Percentiles rank a stretch among this genome's conserved stretches.
Evolutionary conservation across 30 jellyfish, hydroid and myxozoan species (phyloP).

Genomic region (Nemopilema nomurai): DNA sequence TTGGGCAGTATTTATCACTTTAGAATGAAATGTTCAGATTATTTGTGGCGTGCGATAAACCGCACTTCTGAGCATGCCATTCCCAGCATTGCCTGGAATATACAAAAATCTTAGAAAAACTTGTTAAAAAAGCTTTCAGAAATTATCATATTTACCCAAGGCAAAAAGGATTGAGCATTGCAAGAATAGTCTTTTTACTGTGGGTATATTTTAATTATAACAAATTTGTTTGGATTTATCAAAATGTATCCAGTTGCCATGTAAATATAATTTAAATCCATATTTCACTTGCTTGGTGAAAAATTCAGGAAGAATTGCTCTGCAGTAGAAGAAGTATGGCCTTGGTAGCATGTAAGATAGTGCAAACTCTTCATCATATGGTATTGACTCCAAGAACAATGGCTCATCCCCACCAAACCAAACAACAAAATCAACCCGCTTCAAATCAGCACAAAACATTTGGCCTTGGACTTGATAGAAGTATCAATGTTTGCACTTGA

Average conservation of each 20-base stretch:
- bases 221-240: neutral
- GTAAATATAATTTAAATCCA: slow-evolving; percentile 1
- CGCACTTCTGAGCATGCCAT: neutral
- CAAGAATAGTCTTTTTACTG: neutral
- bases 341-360: neutral
- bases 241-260: neutral
- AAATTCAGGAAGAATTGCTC: slow-evolving; percentile 7
- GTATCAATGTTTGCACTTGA: slow-evolving; percentile 14
- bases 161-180: neutral
- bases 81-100: neutral
- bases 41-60: neutral
- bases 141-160: neutral
- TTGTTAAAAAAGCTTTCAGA: neutral
- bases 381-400: neutral
- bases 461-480: slow-evolving; percentile 46
- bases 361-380: neutral
- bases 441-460: slow-evolving; percentile 30
- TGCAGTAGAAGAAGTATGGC: neutral
- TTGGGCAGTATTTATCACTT: neutral
- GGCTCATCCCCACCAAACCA: slow-evolving; percentile 37
- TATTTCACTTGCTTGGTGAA: slow-evolving; percentile 4
- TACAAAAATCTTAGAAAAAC: neutral
- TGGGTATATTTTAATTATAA: neutral
- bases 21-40: neutral
- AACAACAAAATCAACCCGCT: slow-evolving; percentile 23